Percentiles rank a stretch among this genome's conserved stretches.
These are phyloP conservation scores for Pantherophis guttatus DNA, from an alignment of 2,113 vertebrate species.

Conservation along the genomic window DNA sequence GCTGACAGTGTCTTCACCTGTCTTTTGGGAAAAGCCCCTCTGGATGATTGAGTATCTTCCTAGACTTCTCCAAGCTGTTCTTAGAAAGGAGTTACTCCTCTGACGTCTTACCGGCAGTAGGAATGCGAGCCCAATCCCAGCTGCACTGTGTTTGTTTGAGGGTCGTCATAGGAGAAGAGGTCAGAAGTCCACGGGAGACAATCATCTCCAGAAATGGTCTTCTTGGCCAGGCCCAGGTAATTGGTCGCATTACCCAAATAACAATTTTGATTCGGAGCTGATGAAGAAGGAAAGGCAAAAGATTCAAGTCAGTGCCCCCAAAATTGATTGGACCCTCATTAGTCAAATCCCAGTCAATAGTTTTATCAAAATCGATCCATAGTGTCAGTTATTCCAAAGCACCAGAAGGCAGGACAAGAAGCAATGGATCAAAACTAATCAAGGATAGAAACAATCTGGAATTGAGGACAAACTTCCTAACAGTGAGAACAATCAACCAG, in stretches of 20 bases:
- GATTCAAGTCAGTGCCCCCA: background rate
- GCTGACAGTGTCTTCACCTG: too few relatives aligned
- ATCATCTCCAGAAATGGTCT: constrained; percentile 70
- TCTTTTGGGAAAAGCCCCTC: too few relatives aligned
- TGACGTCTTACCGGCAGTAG: constrained; percentile 84
- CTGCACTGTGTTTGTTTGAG: constrained; percentile 69
- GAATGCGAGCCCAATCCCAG: constrained; percentile 82
- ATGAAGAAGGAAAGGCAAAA: constrained; percentile 47
- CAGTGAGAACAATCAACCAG: too few relatives aligned
- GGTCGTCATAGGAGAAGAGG: constrained; percentile 82
- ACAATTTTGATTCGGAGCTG: constrained; percentile 75
- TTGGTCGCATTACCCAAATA: constrained; percentile 69
- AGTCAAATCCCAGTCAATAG: too few relatives aligned
- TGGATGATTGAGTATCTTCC: too few relatives aligned
- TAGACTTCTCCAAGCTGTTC: background rate
- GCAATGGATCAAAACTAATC: too few relatives aligned
- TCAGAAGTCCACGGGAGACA: constrained; percentile 89
- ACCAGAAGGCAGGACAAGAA: too few relatives aligned
- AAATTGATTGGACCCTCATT: too few relatives aligned
- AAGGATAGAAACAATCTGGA: too few relatives aligned
- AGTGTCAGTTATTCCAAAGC: too few relatives aligned
- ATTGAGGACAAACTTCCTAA: too few relatives aligned
- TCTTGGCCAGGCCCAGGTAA: constrained; percentile 79
- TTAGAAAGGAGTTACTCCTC: background rate
- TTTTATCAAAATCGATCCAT: too few relatives aligned